phyloP scores from a whole-genome alignment of 2,113 vertebrate genomes.

The Vireo altiloquus region DNA sequence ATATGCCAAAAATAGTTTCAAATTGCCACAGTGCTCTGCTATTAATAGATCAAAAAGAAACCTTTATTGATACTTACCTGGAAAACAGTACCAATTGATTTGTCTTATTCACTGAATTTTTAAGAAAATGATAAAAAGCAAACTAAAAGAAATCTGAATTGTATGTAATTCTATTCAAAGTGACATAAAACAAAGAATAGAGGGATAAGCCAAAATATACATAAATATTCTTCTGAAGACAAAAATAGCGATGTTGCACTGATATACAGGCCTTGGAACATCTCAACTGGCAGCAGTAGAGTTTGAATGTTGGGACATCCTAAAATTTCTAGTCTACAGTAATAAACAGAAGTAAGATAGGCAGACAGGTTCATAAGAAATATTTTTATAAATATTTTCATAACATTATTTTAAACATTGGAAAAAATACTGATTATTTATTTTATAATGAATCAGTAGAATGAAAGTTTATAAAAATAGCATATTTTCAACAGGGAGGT shows the following conservation, averaged over 20 bases:
- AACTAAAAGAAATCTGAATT: not conserved
- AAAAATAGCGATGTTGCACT: not conserved
- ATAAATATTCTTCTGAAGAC: not conserved
- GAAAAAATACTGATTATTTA: not conserved
- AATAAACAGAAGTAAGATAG: not conserved
- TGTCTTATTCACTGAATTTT: not conserved
- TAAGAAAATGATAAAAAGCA: not conserved
- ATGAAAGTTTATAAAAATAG: not conserved
- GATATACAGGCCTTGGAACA: not conserved
- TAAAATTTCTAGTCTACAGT: not conserved
- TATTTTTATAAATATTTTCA: not conserved
- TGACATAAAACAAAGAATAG: not conserved
- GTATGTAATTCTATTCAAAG: not conserved
- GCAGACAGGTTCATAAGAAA: not conserved
- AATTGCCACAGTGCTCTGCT: not conserved
- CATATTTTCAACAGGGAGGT: not conserved
- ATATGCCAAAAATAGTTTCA: not conserved
- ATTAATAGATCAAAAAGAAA: not conserved
- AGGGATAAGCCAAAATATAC: not conserved
- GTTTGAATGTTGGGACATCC: not conserved
- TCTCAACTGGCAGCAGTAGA: not conserved
- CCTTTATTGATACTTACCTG: not conserved
- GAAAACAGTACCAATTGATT: not conserved
- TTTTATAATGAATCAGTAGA: not conserved
- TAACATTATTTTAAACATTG: not conserved